Evolutionary conservation across 2,113 vertebrate genomes (phyloP).

Genomic region (Lamprotornis superbus): DNA sequence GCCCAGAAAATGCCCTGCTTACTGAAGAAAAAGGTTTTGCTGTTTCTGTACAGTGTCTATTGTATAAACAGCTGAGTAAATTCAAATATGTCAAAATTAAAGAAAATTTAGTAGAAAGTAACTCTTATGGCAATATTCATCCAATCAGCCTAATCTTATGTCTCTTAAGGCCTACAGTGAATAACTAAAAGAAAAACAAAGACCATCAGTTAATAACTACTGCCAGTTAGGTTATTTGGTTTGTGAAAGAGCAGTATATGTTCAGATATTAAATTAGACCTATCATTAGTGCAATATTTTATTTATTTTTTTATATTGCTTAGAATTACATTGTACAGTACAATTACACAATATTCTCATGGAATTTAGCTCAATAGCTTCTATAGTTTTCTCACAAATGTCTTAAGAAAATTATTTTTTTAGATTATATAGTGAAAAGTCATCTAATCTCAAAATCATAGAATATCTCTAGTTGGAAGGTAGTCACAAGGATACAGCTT

Average conservation of each 20-base stretch:
- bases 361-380: neutral
- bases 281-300: neutral
- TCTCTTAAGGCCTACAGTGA: neutral
- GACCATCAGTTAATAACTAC: neutral
- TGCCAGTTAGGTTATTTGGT: neutral
- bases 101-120: neutral
- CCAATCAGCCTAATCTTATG: neutral
- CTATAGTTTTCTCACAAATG: neutral
- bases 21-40: neutral
- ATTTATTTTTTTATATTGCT: neutral
- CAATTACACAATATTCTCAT: neutral
- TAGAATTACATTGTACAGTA: neutral
- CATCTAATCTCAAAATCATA: neutral
- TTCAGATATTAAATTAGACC: neutral
- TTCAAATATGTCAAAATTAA: neutral
- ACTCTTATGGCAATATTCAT: neutral
- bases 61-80: neutral
- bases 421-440: neutral
- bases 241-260: neutral
- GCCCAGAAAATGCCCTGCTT: neutral
- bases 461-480: neutral
- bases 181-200: neutral
- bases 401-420: fast-evolving
- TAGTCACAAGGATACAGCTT: neutral
- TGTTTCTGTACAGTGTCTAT: neutral